Evolutionary conservation across 2,797 vertebrate genomes (phyloP), one percentile per base, ranked within the genome.

Genomic region (Taenioides sp.): DNA sequence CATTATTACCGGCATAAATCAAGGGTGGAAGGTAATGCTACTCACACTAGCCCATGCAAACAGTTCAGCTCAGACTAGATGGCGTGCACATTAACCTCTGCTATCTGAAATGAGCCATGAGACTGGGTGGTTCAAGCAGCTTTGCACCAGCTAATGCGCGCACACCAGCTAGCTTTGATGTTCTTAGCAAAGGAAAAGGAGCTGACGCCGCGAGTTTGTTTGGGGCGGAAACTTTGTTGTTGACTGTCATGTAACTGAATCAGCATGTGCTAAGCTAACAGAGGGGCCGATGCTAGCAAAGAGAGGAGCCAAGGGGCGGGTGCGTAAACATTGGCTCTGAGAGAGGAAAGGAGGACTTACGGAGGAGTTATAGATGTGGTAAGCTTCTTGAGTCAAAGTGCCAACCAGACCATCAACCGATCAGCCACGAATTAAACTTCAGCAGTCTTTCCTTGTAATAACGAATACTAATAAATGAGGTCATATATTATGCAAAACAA

Each of bases 1-100:
- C 49, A 20, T 49, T 50, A 9, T 52, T 52, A 7, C 7, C 7
- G 63, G 79, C 76, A 85, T 81, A 74, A 86, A 84, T 85, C 84
- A 81, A 78, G 78, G 78, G 28, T 0, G 55, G 72, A 82, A 75
- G 71, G 80, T 88, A 87, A 60, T 14, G 68, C 81, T 43, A 76
- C 75, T 80, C 86, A 74, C 77, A 77, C 80, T 88, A 86, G 82
- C 83, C 84, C 84, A 71, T 87, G 85, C 87, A 85, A 81, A 88
- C 88, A 90, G 83, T 82, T 80, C 58, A 80, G 40, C 23, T 20
- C 74, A 79, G 66, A 40, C 71, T 86, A 88, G 80, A 88, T 86
- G 84, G 84, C 87, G 84, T 82, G 79, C 66, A 90, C 86, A 86
- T 89, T 80, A 84, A 85, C 83, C 83, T 79, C 80, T 82, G 80